A percentile compares a stretch with the other conserved stretches of the same genome.
Conservation (phyloP, 1,140 invertebrate genomes). For the Orius insidiosus region DNA sequence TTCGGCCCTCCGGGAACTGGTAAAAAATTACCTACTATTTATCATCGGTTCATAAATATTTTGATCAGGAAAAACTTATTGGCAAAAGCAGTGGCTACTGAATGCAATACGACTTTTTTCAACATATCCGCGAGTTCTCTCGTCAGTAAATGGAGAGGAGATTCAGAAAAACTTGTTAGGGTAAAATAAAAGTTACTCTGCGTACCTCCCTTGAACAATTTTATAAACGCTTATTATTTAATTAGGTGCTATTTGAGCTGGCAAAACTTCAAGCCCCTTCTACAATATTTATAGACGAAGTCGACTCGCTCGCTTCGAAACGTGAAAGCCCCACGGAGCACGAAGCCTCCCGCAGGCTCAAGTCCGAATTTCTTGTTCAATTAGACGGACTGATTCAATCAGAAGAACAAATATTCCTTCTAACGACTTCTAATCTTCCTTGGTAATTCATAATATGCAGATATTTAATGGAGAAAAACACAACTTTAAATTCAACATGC, state of each 20-base stretch:
- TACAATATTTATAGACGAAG: conserved; percentile 92
- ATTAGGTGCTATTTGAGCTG: conserved; percentile 66
- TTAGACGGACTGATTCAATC: conserved; percentile 63
- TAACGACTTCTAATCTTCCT: conserved; percentile 81
- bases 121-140: conserved; percentile 77
- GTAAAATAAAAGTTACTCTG: conserved; percentile 32
- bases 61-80: conserved; percentile 66
- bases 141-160: conserved; percentile 86
- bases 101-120: conserved; percentile 76
- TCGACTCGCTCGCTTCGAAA: conserved; percentile 70
- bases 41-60: background rate
- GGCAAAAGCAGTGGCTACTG: conserved; percentile 71
- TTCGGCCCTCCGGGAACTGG: conserved; percentile 69
- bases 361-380: conserved; percentile 81
- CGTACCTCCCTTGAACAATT: too few species aligned
- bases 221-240: conserved; percentile 2
- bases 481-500: conserved; percentile 1
- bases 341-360: conserved; percentile 79
- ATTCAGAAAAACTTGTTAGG: conserved; percentile 82
- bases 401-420: conserved; percentile 52
- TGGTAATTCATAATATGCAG: conserved; percentile 59
- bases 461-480: too few species aligned
- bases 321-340: conserved; percentile 57
- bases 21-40: background rate
- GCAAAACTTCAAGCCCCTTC: conserved; percentile 80